phyloP scores from a whole-genome alignment of 2,797 vertebrate species.

The Atherinosoma microstoma region DNA sequence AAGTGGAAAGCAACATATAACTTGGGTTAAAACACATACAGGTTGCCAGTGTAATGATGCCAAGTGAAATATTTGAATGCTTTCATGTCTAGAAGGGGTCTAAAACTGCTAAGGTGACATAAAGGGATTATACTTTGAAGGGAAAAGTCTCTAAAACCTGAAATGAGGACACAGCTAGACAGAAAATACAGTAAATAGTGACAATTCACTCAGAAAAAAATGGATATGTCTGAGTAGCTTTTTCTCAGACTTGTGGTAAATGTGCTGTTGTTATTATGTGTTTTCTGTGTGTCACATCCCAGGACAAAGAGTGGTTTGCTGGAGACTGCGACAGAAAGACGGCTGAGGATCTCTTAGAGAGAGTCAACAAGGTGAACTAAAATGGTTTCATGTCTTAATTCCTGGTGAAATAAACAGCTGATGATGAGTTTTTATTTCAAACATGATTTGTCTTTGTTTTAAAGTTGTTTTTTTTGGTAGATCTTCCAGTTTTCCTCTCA shows the following conservation, averaged over 20 bases:
- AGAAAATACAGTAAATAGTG: not conserved
- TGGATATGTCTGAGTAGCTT: not conserved
- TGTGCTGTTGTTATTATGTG: not conserved
- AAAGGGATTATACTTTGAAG: too few relatives aligned
- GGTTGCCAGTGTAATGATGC: not conserved
- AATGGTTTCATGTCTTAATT: slow-evolving; percentile 1
- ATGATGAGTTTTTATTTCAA: slow-evolving; percentile 1
- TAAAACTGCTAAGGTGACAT: too few relatives aligned
- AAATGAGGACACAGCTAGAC: too few relatives aligned
- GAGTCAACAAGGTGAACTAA: slow-evolving; percentile 77
- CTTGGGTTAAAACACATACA: not conserved
- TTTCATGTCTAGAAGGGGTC: too few relatives aligned
- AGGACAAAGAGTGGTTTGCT: slow-evolving; percentile 83
- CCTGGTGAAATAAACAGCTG: slow-evolving; percentile 1
- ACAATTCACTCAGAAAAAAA: not conserved
- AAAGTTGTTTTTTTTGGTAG: not conserved
- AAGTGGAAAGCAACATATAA: not conserved
- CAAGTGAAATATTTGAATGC: not conserved
- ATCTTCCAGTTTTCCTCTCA: not conserved
- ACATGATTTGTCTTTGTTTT: not conserved
- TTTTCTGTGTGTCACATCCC: slow-evolving; percentile 11
- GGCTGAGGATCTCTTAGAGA: slow-evolving; percentile 77
- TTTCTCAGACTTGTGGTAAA: too few relatives aligned
- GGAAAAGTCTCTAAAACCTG: too few relatives aligned
- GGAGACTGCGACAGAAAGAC: slow-evolving; percentile 79